Evolutionary conservation across 1,140 invertebrate species (phyloP), one percentile per base, ranked within the genome.

Genomic region (Pentalonia nigronervosa): DNA sequence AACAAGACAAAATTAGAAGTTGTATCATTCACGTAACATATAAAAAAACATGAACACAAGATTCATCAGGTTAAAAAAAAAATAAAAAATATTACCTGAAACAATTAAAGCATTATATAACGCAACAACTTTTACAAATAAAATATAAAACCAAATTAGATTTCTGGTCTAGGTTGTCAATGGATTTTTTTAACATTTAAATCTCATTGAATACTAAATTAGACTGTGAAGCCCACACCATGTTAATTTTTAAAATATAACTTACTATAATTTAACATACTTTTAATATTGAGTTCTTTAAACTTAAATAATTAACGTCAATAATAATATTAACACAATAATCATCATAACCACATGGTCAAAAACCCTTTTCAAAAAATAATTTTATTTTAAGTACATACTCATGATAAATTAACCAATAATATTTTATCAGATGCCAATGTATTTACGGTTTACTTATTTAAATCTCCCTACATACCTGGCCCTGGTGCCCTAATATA

Each of bases 301-400:
- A 50, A 88, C 47, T 89, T 53, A 89, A 41, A 41, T 41, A 41
- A 41, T 41, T 41, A 41, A 41, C 4, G n/a, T 20, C 87, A 30
- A 90, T 60, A 90, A 41, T 45, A 41, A 48, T 50, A 6, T 34
- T 25, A 67, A 90, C 53, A 90, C 25, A 90, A 50, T 88, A 47
- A 90, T 60, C 1, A 90, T 90, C 36, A 90, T 90, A 90, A 90
- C 89, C 89, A 47, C 8, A 93, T 87, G 83, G 93, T 93, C 84
- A 93, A 93, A 93, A 87, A 93, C 93, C 93, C 86, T 93, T 93
- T 90, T 90, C 88, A 90, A 45, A 60, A 67, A 67, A 56, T 25
- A 56, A 56, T 48, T 48, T 83, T 47, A 21, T 87, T 14, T 83
- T 81, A 6, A 84, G 36, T 47, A 67, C 41, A 47, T 84, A 36